Evolutionary conservation across 2,888 invertebrate species (phyloP).

Genomic region (Andrena haemorrhoa): DNA sequence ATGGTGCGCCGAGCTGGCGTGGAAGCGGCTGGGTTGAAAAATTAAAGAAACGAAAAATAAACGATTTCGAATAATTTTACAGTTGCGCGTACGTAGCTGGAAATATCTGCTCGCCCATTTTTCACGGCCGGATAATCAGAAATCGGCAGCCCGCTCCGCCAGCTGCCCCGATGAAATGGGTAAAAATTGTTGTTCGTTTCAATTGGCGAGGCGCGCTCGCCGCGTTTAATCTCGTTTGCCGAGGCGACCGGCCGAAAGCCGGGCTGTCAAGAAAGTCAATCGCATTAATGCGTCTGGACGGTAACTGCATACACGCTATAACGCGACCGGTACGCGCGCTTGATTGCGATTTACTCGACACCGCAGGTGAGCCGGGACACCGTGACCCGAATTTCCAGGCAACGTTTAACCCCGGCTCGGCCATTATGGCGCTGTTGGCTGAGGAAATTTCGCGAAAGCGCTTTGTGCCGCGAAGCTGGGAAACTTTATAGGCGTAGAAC

Average conservation of each 20-base stretch:
- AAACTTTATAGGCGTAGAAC: constrained; percentile 22
- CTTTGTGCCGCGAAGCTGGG: constrained; percentile 23
- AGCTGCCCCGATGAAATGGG: not conserved
- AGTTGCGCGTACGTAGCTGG: too few species aligned
- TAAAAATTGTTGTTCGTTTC: not conserved
- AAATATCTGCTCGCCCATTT: not conserved
- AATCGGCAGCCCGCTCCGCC: not conserved
- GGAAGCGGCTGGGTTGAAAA: not conserved
- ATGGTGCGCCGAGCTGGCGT: not conserved
- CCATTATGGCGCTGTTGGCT: constrained; percentile 20
- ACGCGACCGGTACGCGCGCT: not conserved
- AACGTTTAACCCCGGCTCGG: constrained; percentile 28
- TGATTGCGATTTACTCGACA: constrained; percentile 49
- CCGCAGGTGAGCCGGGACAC: constrained; percentile 15
- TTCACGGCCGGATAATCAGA: not conserved
- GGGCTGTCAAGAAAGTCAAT: not conserved
- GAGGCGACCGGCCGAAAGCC: not conserved
- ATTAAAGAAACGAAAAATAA: not conserved
- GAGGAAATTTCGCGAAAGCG: constrained; percentile 40
- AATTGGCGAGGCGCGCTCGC: not conserved
- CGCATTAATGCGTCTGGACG: not conserved
- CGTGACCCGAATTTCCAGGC: constrained; percentile 39
- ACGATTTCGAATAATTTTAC: not conserved
- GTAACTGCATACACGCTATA: not conserved
- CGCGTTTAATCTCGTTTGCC: constrained; percentile 19